A percentile compares a stretch with the other conserved stretches of the same genome.
phyloP scores from a whole-genome alignment of 1,140 invertebrate species.

The Lepidotrigona ventralis region DNA sequence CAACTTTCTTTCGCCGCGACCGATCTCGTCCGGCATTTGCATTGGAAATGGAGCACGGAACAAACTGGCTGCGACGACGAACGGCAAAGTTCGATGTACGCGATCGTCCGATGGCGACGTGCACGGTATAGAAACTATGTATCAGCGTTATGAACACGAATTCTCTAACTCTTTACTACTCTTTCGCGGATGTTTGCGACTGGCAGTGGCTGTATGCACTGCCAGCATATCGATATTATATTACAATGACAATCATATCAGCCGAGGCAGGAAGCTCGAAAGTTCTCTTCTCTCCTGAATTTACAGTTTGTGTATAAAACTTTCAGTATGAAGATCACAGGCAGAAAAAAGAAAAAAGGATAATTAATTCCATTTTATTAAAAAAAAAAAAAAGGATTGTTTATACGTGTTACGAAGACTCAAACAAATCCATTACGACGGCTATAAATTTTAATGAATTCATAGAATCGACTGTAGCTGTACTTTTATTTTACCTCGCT shows the following conservation, averaged over 20 bases:
- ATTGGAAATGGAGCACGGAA: conserved; percentile 23
- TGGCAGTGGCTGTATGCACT: background rate
- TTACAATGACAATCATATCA: background rate
- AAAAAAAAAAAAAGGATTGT: background rate
- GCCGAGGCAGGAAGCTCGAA: background rate
- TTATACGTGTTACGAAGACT: too few relatives aligned
- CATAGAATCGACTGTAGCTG: too few relatives aligned
- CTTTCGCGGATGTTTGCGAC: background rate
- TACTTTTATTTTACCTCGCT: too few relatives aligned
- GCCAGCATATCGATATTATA: background rate
- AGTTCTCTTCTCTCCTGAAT: background rate
- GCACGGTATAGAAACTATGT: conserved; percentile 18
- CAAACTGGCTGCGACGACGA: conserved; percentile 15
- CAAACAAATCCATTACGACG: too few relatives aligned
- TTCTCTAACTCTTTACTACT: conserved; percentile 1
- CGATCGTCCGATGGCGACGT: conserved; percentile 1
- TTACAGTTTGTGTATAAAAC: background rate
- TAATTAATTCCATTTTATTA: background rate
- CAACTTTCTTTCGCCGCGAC: conserved; percentile 3
- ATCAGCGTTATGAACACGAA: conserved; percentile 3
- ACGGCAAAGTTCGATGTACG: conserved; percentile 16
- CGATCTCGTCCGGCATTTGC: conserved; percentile 29
- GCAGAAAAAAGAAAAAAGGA: too few relatives aligned
- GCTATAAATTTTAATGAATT: too few relatives aligned
- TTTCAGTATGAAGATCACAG: background rate